Evolutionary conservation across 2,797 vertebrate species (phyloP), one percentile per base, ranked within the genome.

Genomic region (Siniperca undulata): DNA sequence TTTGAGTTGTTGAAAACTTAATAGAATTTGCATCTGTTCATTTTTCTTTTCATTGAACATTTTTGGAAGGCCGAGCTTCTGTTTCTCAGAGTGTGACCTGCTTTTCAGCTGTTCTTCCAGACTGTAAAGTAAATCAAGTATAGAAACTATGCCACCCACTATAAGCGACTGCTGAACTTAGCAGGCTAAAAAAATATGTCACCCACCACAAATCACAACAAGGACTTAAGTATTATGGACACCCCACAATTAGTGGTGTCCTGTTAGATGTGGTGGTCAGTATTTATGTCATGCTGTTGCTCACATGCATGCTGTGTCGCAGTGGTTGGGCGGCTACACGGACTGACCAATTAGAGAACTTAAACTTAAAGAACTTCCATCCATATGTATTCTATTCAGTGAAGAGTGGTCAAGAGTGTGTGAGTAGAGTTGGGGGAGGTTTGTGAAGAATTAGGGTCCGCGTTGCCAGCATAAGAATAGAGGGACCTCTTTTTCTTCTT

Each of bases 401-500:
- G 8, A 82, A 77, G 53, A 74, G 50, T 81, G 74, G 71, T 79
- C 65, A 64, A 77, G 73, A 77, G 87, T 78, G 78, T 30, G 70
- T 56, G 75, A 75, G 79, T 7, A 60, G 50, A 24, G 70, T 50
- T 77, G 80, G 74, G 74, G 70, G 71, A 73, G 82, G 80, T 58
- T 46, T 22, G 86, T 59, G 59, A 80, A 85, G 82, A 90, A 80
- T 46, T 80, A 69, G 78, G 87, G 62, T 81, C 82, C 56, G 66
- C 70, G 59, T 85, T 82, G 74, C 81, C 77, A 85, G 66, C 59
- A 17, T 76, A 80, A 88, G 83, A 91, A 89, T 87, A 74, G 81
- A 87, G 81, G 90, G 88, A 83, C 80, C 90, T 81, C 73, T 75
- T 88, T 89, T 85, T 89, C 89, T 90, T 94, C 92, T 90, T 90